phyloP scores from a whole-genome alignment of 2,888 invertebrate species.

The Nesidiocoris tenuis region DNA sequence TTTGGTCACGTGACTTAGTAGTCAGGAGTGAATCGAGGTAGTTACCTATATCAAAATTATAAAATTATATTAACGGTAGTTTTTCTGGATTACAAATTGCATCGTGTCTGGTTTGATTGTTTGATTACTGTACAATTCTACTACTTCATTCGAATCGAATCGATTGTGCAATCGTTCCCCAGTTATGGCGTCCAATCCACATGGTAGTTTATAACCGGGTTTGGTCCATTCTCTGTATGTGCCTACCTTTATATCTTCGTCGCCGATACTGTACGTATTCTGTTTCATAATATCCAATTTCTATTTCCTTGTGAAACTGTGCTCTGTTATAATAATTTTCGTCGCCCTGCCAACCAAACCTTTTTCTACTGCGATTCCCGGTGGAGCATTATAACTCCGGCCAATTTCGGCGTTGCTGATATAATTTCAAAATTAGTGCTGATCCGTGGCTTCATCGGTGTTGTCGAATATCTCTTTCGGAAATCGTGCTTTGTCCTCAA shows the following conservation, averaged over 20 bases:
- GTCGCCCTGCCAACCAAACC: too few relatives aligned
- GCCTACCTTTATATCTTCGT: not conserved
- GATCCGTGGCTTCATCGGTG: too few relatives aligned
- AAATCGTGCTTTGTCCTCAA: too few relatives aligned
- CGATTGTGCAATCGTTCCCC: not conserved
- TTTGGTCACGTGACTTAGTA: constrained; percentile 45
- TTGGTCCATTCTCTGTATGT: constrained; percentile 19
- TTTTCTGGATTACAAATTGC: not conserved
- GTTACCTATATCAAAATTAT: constrained; percentile 23
- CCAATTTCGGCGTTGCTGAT: too few relatives aligned
- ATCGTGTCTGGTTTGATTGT: constrained; percentile 5
- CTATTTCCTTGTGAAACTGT: not conserved
- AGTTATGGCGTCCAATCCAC: constrained; percentile 69
- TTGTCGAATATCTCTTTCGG: too few relatives aligned
- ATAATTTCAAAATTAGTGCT: too few relatives aligned
- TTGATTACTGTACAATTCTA: not conserved
- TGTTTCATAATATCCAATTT: not conserved
- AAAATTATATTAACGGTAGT: constrained; percentile 1
- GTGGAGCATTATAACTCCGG: not conserved
- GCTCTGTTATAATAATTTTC: too few relatives aligned
- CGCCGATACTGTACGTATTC: not conserved
- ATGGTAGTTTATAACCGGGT: constrained; percentile 56
- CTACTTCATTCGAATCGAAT: not conserved
- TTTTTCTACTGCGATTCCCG: not conserved
- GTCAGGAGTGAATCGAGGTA: constrained; percentile 31